Evolutionary conservation across 2,797 vertebrate species (phyloP).

Genomic region (Syngnathus acus): DNA sequence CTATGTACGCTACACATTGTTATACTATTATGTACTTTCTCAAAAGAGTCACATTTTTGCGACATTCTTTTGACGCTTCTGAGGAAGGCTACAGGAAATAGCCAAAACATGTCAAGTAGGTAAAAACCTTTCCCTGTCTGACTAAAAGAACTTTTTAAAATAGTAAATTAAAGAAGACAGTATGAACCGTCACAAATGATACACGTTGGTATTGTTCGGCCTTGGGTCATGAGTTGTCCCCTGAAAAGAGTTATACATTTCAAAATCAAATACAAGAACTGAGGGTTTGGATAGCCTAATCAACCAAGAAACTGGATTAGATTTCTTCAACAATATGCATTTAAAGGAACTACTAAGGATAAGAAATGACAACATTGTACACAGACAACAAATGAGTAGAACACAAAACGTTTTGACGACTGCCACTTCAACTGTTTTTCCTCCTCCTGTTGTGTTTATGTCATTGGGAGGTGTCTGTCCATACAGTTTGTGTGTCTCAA

Average conservation of each 20-base stretch:
- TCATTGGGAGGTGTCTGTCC: constrained; percentile 40
- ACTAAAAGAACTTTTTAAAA: too few relatives aligned
- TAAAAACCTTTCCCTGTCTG: too few relatives aligned
- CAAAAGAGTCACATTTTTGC: too few relatives aligned
- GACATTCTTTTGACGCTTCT: too few relatives aligned
- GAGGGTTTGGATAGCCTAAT: not conserved
- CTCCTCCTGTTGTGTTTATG: constrained; percentile 10
- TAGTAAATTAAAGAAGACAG: too few relatives aligned
- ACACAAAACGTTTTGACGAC: not conserved
- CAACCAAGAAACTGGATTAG: not conserved
- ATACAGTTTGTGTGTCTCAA: constrained; percentile 11
- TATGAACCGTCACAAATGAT: too few relatives aligned
- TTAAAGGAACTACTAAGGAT: not conserved
- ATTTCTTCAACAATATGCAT: not conserved
- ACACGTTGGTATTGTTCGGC: not conserved
- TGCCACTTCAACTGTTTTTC: constrained; percentile 6
- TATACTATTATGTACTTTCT: too few relatives aligned
- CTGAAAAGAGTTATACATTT: not conserved
- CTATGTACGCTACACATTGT: too few relatives aligned
- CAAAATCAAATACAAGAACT: not conserved
- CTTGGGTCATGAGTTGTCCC: not conserved
- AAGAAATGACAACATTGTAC: not conserved
- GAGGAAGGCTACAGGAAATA: too few relatives aligned
- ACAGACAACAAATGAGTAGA: not conserved
- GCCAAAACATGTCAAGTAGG: too few relatives aligned